These are phyloP conservation scores for Anoncus sp. DNA, from an alignment of 2,888 invertebrate genomes.

Conservation along the genomic window DNA sequence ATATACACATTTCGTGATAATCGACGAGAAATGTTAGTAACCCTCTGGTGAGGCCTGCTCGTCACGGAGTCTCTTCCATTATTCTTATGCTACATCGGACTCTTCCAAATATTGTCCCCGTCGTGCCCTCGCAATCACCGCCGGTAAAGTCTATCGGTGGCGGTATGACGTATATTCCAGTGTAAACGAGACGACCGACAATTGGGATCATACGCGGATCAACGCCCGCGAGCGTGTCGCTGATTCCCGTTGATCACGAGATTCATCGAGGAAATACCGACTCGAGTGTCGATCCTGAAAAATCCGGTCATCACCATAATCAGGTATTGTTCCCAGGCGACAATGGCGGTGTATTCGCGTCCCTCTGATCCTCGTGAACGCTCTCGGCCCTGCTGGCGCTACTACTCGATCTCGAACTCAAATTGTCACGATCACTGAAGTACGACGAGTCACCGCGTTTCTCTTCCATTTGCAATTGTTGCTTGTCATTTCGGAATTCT, in stretches of 20 bases:
- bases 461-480: slow-evolving; percentile 80
- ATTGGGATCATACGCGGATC: slow-evolving; percentile 21
- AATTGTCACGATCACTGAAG: slow-evolving; percentile 85
- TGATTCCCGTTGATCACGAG: slow-evolving; percentile 40
- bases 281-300: slow-evolving; percentile 34
- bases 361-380: slow-evolving; percentile 79
- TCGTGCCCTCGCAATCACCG: slow-evolving; percentile 16
- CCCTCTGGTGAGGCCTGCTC: neutral
- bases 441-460: slow-evolving; percentile 84
- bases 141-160: slow-evolving; percentile 18
- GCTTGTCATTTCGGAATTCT: slow-evolving; percentile 79
- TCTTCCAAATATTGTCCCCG: slow-evolving; percentile 18
- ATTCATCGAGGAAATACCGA: slow-evolving; percentile 22
- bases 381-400: slow-evolving; percentile 80
- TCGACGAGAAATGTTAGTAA: slow-evolving; percentile 28
- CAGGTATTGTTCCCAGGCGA: slow-evolving; percentile 82
- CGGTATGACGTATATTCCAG: slow-evolving; percentile 6
- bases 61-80: slow-evolving; percentile 24
- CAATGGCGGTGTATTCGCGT: slow-evolving; percentile 77
- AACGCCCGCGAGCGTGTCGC: slow-evolving; percentile 22
- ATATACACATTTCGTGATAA: slow-evolving; percentile 29
- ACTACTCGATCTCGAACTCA: slow-evolving; percentile 85
- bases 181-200: slow-evolving; percentile 12
- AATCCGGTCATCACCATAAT: slow-evolving; percentile 60
- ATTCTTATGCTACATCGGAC: slow-evolving; percentile 8